These are phyloP conservation scores for Tinea semifulvella DNA, from an alignment of 2,888 invertebrate species.

Conservation along the genomic window DNA sequence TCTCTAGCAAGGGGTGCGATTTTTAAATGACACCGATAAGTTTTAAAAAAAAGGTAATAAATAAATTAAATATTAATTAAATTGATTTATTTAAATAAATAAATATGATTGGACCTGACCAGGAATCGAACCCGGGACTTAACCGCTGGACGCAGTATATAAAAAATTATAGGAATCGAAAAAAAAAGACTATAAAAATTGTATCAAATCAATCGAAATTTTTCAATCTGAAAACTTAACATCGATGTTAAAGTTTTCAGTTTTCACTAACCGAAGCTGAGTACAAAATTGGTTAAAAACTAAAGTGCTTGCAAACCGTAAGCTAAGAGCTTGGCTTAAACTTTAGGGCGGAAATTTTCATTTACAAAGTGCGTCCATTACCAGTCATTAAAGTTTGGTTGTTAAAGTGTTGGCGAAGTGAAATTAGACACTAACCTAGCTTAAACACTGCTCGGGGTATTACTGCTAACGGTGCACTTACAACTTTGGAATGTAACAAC, in stretches of 20 bases:
- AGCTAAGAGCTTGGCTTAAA: constrained; percentile 12
- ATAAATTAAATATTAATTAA: too few relatives aligned
- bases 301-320: constrained; percentile 11
- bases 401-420: constrained; percentile 39
- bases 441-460: constrained; percentile 17
- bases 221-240: too few relatives aligned
- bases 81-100: too few relatives aligned
- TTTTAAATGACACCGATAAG: too few relatives aligned
- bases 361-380: constrained; percentile 46
- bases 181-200: too few relatives aligned
- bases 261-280: background rate
- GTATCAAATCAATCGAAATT: too few relatives aligned
- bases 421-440: constrained; percentile 27
- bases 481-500: background rate
- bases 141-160: too few relatives aligned
- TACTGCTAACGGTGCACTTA: constrained; percentile 7
- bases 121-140: too few relatives aligned
- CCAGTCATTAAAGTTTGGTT: constrained; percentile 42
- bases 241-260: constrained; percentile 1
- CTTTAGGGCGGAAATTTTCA: constrained; percentile 32
- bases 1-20: too few relatives aligned
- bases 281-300: constrained; percentile 9
- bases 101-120: too few relatives aligned
- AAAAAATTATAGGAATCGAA: too few relatives aligned
- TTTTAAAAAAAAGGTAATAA: too few relatives aligned